phyloP scores from a whole-genome alignment of 2,113 vertebrate species.

The Poecile atricapillus region DNA sequence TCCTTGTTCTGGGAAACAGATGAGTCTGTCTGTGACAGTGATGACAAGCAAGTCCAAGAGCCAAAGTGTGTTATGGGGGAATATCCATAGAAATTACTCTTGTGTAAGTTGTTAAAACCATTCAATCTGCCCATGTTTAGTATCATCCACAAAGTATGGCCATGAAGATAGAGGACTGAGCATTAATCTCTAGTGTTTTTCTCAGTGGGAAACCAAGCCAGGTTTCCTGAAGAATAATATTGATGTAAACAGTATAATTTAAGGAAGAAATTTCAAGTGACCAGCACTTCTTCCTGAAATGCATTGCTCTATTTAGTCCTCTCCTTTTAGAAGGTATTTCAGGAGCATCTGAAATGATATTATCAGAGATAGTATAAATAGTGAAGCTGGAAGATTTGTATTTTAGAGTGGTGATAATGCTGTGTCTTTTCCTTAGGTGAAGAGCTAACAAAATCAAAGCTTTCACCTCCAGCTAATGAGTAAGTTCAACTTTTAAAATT shows the following conservation, averaged over 20 bases:
- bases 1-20: not conserved
- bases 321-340: not conserved
- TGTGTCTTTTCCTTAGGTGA: constrained; percentile 80
- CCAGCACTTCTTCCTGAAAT: not conserved
- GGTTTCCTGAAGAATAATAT: not conserved
- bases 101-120: not conserved
- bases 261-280: not conserved
- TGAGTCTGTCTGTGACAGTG: not conserved
- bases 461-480: constrained; percentile 78
- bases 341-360: not conserved
- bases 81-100: not conserved
- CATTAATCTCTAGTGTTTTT: not conserved
- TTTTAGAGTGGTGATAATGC: constrained; percentile 4
- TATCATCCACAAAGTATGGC: not conserved
- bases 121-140: not conserved
- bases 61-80: not conserved
- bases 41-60: not conserved
- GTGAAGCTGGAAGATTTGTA: constrained; percentile 12
- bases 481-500: constrained; percentile 73
- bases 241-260: not conserved
- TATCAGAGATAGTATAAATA: not conserved
- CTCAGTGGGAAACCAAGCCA: not conserved
- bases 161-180: not conserved
- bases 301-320: not conserved
- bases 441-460: constrained; percentile 83